Evolutionary conservation across 2,888 invertebrate species (phyloP).

Genomic region (Abrostola triplasia): DNA sequence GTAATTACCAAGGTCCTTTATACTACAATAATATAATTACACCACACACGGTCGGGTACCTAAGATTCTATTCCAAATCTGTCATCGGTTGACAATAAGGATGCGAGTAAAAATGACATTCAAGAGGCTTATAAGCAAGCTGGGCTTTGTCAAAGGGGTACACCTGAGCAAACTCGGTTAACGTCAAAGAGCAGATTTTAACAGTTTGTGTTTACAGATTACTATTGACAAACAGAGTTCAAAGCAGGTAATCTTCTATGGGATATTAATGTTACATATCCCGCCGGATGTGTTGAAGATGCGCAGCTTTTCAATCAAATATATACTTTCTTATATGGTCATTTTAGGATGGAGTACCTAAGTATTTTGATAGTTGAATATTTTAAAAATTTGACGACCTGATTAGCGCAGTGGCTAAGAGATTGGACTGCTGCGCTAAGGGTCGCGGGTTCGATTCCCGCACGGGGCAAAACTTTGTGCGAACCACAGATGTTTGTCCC

Average conservation of each 20-base stretch:
- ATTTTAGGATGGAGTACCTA: too few relatives aligned
- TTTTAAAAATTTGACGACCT: too few relatives aligned
- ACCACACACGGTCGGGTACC: slow-evolving; percentile 25
- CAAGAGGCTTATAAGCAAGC: slow-evolving; percentile 71
- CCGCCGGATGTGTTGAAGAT: slow-evolving; percentile 65
- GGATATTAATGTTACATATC: slow-evolving; percentile 68
- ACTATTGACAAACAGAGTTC: slow-evolving; percentile 81
- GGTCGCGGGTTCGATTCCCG: too few relatives aligned
- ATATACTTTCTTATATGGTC: background rate
- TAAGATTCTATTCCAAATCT: slow-evolving; percentile 58
- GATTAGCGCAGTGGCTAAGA: too few relatives aligned
- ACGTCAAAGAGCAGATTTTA: slow-evolving; percentile 84
- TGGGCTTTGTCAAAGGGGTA: slow-evolving; percentile 68
- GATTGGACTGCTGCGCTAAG: too few relatives aligned
- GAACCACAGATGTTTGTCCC: too few relatives aligned
- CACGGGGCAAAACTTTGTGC: too few relatives aligned
- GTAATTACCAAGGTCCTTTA: background rate
- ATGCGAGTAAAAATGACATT: slow-evolving; percentile 62
- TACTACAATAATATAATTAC: slow-evolving; percentile 22
- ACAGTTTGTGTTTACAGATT: slow-evolving; percentile 86
- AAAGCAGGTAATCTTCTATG: slow-evolving; percentile 82
- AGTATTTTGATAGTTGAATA: too few relatives aligned
- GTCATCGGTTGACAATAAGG: slow-evolving; percentile 57
- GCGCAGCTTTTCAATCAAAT: slow-evolving; percentile 51
- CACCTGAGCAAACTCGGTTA: slow-evolving; percentile 84